phyloP scores from a whole-genome alignment of 2,888 invertebrate species.

The Noctuana brunneofusca region DNA sequence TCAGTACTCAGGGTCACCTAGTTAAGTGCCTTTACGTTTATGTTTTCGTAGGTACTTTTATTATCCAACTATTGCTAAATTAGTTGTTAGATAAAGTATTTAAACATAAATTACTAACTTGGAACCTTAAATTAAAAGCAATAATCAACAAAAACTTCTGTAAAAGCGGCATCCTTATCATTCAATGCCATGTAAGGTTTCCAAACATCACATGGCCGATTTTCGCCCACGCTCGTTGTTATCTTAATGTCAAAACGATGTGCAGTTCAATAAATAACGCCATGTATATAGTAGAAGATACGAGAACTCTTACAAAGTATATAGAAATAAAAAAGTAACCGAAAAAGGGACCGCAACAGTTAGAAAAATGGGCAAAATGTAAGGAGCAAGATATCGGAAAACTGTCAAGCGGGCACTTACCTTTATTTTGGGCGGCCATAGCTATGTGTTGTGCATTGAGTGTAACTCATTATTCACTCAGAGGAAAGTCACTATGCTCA shows the following conservation, averaged over 20 bases:
- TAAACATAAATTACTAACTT: neutral
- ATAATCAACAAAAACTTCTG: slow-evolving; percentile 34
- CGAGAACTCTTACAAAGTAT: neutral
- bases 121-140: neutral
- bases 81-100: no score
- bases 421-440: slow-evolving; percentile 78
- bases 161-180: slow-evolving; percentile 57
- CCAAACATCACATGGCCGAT: slow-evolving; percentile 68
- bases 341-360: neutral
- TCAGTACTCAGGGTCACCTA: slow-evolving; percentile 10
- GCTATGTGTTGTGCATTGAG: slow-evolving; percentile 52
- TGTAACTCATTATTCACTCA: slow-evolving; percentile 64
- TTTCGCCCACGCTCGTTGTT: slow-evolving; percentile 66
- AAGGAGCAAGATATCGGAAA: slow-evolving; percentile 35
- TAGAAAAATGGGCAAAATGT: slow-evolving; percentile 28
- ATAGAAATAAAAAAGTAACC: neutral
- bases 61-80: neutral
- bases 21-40: slow-evolving; percentile 6
- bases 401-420: slow-evolving; percentile 49
- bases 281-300: slow-evolving; percentile 37
- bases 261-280: slow-evolving; percentile 49
- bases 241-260: slow-evolving; percentile 61
- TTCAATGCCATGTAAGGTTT: slow-evolving; percentile 57
- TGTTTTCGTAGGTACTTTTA: neutral
- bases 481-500: slow-evolving; percentile 61